These are phyloP conservation scores for Lepidurus apus DNA, from an alignment of 1,140 invertebrate genomes.

Conservation along the genomic window DNA sequence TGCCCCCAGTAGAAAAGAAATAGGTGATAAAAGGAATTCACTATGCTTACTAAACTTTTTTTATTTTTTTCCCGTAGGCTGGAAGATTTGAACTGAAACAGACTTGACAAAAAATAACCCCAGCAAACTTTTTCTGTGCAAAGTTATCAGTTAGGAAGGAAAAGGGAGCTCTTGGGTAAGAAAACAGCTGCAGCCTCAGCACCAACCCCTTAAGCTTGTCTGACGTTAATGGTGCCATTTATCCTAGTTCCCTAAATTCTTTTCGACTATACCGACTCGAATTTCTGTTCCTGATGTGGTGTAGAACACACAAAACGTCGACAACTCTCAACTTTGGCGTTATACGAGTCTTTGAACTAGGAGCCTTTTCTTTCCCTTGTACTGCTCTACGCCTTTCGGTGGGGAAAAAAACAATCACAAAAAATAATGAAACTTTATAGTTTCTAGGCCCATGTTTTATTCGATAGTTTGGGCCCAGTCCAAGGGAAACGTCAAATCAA, in stretches of 20 bases:
- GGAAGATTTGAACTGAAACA: neutral
- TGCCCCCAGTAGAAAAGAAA: neutral
- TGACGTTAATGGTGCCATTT: slow-evolving; percentile 21
- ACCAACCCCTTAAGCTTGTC: slow-evolving; percentile 13
- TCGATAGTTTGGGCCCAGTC: neutral
- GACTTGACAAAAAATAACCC: neutral
- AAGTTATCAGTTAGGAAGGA: neutral
- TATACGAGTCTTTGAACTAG: neutral
- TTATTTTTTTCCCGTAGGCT: neutral
- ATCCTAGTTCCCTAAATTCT: slow-evolving; percentile 15
- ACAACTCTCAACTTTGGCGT: slow-evolving; percentile 1
- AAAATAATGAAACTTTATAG: neutral
- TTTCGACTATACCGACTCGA: slow-evolving; percentile 16
- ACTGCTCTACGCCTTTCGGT: neutral
- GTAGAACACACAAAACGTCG: slow-evolving; percentile 8
- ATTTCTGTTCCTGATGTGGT: slow-evolving; percentile 7
- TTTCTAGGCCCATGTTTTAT: neutral
- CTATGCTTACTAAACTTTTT: neutral
- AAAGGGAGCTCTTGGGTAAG: slow-evolving; percentile 14
- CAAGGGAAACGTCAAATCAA: neutral
- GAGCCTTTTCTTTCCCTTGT: neutral
- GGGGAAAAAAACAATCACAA: neutral
- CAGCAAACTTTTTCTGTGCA: neutral
- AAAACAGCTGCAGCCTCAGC: slow-evolving; percentile 21
- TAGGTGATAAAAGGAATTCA: slow-evolving; percentile 3